Evolutionary conservation across 2,797 vertebrate species (phyloP).

Genomic region (Scyliorhinus canicula): DNA sequence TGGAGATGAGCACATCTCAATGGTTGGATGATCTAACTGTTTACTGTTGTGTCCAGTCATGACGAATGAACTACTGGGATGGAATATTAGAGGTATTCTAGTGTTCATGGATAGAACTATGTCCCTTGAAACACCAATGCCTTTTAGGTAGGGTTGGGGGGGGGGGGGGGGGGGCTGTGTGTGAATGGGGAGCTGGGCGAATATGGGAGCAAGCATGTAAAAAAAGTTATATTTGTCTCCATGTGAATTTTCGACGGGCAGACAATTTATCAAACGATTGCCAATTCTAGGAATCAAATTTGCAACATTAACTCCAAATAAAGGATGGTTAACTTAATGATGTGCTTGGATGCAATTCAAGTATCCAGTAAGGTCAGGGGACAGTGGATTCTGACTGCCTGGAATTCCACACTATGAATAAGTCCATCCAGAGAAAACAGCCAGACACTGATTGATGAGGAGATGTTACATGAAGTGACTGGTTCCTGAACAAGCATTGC

Average conservation of each 20-base stretch:
- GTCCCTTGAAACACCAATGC: background rate
- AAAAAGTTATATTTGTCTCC: background rate
- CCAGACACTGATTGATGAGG: background rate
- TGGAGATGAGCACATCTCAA: background rate
- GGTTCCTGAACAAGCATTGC: background rate
- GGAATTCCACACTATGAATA: conserved; percentile 8
- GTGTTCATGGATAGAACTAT: background rate
- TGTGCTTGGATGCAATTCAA: conserved; percentile 24
- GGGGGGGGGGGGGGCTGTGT: too few species aligned
- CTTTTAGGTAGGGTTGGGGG: background rate
- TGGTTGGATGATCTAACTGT: background rate
- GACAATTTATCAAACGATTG: background rate
- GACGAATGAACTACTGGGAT: background rate
- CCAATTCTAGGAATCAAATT: background rate
- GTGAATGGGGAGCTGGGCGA: background rate
- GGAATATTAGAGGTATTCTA: background rate
- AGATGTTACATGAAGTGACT: background rate
- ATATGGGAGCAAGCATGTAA: background rate
- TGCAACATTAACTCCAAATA: background rate
- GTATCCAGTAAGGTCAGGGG: background rate
- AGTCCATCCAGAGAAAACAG: background rate
- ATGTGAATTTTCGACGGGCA: background rate
- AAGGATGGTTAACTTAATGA: background rate
- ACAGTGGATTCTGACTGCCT: background rate
- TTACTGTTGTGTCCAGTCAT: background rate